Percentiles rank a stretch among this genome's conserved stretches.
Evolutionary conservation across 30 jellyfish, hydroid and myxozoan species (phyloP).

Genomic region (Pelagia noctiluca): DNA sequence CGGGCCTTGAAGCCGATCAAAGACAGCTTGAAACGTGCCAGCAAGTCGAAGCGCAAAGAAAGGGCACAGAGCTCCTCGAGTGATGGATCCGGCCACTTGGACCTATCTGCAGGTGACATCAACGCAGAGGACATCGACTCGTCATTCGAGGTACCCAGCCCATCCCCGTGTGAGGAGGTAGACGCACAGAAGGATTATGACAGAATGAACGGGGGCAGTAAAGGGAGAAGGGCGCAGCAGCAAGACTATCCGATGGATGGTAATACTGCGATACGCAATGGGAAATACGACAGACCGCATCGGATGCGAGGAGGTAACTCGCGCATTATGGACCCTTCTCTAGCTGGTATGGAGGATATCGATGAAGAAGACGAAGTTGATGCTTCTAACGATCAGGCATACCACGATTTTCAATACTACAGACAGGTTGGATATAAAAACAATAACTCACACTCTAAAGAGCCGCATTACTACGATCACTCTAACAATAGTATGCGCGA

Average conservation of each 20-base stretch:
- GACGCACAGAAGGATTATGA: not conserved
- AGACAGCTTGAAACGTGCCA: constrained; percentile 51
- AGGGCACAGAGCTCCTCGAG: constrained; percentile 2
- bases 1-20: constrained; percentile 75
- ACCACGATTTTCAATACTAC: no score
- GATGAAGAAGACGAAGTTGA: constrained; percentile 3
- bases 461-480: no score
- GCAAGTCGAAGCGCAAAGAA: constrained; percentile 27
- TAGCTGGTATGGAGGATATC: not conserved
- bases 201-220: not conserved
- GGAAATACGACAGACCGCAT: no score
- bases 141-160: not conserved
- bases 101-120: no score
- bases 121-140: not conserved
- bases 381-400: not conserved
- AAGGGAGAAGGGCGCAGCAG: not conserved
- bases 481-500: no score
- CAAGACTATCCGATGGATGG: no score
- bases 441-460: no score
- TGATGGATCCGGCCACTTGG: constrained; percentile 12
- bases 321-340: not conserved
- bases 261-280: no score
- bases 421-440: no score
- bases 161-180: not conserved
- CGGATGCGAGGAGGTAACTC: no score